A percentile compares a stretch with the other conserved stretches of the same genome.
phyloP scores from a whole-genome alignment of 2,797 vertebrate species.

The Morelia viridis region DNA sequence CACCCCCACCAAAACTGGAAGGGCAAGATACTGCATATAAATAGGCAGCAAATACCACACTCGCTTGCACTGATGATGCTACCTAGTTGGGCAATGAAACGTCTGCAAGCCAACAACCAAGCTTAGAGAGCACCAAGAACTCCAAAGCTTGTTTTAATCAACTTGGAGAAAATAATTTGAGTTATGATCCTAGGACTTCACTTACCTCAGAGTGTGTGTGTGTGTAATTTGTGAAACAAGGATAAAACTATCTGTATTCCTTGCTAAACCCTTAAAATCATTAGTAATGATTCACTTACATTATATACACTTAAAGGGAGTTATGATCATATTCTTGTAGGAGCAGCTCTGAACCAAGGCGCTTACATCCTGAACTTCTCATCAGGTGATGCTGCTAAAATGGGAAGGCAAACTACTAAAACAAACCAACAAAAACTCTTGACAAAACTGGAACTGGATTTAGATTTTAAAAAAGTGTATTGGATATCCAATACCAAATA shows the following conservation, averaged over 20 bases:
- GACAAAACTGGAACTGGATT: conserved; percentile 65
- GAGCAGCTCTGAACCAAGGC: neutral
- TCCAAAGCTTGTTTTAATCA: neutral
- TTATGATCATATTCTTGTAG: neutral
- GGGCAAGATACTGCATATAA: neutral
- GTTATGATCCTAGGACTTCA: neutral
- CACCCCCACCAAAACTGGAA: too few species aligned
- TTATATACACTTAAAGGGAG: neutral
- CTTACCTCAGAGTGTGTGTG: neutral
- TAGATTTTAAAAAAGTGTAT: conserved; percentile 82
- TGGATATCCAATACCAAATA: conserved; percentile 83
- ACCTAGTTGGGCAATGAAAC: neutral
- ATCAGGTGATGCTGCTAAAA: neutral
- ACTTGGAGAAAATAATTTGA: neutral
- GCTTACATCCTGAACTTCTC: neutral
- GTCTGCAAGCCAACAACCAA: neutral
- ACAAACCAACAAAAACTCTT: conserved; percentile 63
- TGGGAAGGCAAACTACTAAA: neutral
- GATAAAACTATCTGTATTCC: fast-evolving
- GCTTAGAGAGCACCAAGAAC: neutral
- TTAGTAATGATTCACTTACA: neutral
- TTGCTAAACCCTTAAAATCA: neutral
- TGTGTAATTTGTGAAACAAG: neutral
- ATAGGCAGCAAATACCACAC: neutral
- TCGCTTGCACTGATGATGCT: neutral